Conservation (phyloP, 1,140 invertebrate genomes). For the Hirudo medicinalis region DNA sequence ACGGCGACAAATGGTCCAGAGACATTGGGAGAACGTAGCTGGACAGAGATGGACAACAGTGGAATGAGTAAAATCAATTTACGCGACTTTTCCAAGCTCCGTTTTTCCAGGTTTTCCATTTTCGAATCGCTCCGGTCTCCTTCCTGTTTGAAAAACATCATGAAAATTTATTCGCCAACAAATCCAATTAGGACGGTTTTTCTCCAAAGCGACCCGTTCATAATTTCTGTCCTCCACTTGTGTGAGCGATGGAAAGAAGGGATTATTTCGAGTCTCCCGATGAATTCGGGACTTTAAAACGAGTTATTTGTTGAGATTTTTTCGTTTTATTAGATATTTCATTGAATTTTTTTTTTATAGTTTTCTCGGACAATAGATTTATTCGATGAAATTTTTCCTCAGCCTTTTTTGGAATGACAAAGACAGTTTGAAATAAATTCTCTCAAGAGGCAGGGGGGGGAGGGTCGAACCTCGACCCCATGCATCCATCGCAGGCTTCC, state of each 20-base stretch:
- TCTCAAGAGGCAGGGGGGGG: too few species aligned
- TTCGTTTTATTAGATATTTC: too few species aligned
- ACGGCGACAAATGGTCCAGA: too few species aligned
- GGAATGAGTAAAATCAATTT: background rate
- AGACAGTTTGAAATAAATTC: too few species aligned
- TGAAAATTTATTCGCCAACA: background rate
- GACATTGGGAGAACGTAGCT: background rate
- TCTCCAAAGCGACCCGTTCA: background rate
- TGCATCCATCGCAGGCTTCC: too few species aligned
- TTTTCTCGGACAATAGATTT: too few species aligned
- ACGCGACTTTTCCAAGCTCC: background rate
- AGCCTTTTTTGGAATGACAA: too few species aligned
- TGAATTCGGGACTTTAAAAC: background rate
- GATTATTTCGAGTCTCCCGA: background rate
- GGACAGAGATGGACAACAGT: background rate
- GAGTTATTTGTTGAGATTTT: too few species aligned
- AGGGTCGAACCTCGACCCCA: too few species aligned
- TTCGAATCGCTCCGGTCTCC: background rate
- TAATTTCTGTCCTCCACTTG: background rate
- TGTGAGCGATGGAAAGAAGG: background rate
- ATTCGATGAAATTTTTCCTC: too few species aligned
- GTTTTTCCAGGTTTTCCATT: background rate
- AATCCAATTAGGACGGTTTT: background rate
- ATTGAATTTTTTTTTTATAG: too few species aligned
- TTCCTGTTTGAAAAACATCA: slow-evolving; percentile 3